Evolutionary conservation across 2,113 vertebrate genomes (phyloP).

Genomic region (Fregata magnificens): DNA sequence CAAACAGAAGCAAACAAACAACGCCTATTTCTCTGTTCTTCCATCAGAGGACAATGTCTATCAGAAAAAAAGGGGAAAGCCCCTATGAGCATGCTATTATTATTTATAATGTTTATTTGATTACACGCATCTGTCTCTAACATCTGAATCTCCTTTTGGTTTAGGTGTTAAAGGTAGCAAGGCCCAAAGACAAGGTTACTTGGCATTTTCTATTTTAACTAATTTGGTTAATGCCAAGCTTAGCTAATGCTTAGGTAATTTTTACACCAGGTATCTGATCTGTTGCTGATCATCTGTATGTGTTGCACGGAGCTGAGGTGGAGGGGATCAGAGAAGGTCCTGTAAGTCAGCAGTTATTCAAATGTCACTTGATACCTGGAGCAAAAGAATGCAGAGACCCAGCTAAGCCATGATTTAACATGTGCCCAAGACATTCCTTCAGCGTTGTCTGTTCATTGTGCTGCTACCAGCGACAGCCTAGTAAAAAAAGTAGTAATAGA

Average conservation of each 20-base stretch:
- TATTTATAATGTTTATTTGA: background rate
- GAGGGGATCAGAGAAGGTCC: background rate
- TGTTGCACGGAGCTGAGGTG: background rate
- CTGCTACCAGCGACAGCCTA: background rate
- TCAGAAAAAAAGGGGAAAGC: background rate
- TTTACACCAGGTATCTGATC: background rate
- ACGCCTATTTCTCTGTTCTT: background rate
- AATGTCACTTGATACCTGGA: background rate
- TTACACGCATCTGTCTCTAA: fast-evolving
- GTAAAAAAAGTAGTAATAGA: background rate
- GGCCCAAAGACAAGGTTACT: background rate
- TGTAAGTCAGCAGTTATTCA: background rate
- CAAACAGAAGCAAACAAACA: background rate
- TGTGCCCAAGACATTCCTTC: background rate
- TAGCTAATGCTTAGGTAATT: background rate
- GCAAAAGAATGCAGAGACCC: background rate
- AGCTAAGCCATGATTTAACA: background rate
- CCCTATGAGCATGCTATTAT: background rate
- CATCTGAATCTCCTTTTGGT: background rate
- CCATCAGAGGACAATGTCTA: background rate
- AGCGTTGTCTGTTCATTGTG: background rate
- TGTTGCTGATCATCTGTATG: background rate
- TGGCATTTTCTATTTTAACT: background rate
- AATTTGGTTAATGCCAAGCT: background rate
- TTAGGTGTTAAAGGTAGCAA: background rate